Conservation (phyloP, 2,113 vertebrate genomes). For the Neofelis nebulosa region DNA sequence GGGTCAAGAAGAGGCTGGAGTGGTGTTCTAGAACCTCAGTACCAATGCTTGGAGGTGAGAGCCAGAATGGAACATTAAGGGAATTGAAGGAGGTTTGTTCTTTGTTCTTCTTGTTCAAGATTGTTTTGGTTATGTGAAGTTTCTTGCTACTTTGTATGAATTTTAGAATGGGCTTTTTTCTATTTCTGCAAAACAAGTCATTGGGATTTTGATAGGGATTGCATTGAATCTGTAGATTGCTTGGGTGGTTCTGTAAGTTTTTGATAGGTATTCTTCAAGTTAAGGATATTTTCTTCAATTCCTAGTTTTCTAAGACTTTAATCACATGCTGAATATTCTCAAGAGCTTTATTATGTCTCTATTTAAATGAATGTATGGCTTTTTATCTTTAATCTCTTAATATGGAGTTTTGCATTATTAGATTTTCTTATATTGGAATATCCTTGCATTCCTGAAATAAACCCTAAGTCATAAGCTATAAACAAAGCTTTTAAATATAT, state of each 20-base stretch:
- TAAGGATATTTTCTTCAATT: not conserved
- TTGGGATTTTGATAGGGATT: not conserved
- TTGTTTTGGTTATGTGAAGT: not conserved
- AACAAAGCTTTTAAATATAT: not conserved
- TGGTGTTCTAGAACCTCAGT: not conserved
- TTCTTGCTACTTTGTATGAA: not conserved
- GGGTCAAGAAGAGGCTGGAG: not conserved
- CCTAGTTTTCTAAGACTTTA: not conserved
- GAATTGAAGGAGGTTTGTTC: not conserved
- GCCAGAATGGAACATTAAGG: not conserved
- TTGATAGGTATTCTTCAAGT: not conserved
- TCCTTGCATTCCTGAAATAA: not conserved
- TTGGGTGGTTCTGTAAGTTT: not conserved
- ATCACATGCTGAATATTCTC: not conserved
- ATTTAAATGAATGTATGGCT: not conserved
- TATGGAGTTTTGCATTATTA: not conserved
- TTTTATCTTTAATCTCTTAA: slow-evolving; percentile 10
- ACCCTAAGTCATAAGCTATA: not conserved
- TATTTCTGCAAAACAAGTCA: not conserved
- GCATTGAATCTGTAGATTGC: not conserved
- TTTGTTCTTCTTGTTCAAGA: not conserved
- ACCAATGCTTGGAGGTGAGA: not conserved
- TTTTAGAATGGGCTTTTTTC: not conserved
- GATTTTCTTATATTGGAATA: not conserved
- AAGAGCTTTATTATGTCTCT: not conserved